Conservation (phyloP, 2,797 vertebrate species). For the Enteromius unitaeniatus region DNA sequence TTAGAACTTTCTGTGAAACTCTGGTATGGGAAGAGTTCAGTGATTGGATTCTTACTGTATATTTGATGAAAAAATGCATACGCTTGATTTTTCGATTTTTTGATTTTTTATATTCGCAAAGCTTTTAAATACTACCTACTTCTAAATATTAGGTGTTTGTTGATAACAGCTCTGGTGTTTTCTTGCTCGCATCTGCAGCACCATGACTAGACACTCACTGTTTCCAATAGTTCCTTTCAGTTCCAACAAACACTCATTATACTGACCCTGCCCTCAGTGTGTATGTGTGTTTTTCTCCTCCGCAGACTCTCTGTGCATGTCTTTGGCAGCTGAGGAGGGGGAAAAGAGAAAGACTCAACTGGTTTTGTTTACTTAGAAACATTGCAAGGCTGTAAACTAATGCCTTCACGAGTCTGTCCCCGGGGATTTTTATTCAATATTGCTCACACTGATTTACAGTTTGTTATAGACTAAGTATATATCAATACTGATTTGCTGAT, state of each 20-base stretch:
- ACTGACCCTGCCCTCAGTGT: constrained; percentile 67
- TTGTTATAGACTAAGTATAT: constrained; percentile 66
- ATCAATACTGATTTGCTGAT: constrained; percentile 17
- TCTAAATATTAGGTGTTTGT: background rate
- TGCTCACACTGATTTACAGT: constrained; percentile 72
- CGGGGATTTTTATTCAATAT: constrained; percentile 71
- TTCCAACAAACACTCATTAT: constrained; percentile 75
- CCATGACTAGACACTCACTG: constrained; percentile 68
- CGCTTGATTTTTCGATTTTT: background rate
- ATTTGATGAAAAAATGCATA: background rate
- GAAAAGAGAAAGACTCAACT: constrained; percentile 64
- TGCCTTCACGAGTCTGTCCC: constrained; percentile 66
- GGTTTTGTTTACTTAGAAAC: constrained; percentile 77
- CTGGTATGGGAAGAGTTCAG: constrained; percentile 16
- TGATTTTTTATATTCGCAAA: background rate
- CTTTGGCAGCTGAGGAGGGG: constrained; percentile 69
- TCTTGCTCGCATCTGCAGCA: constrained; percentile 64
- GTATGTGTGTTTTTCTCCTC: constrained; percentile 67
- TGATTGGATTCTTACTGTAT: background rate
- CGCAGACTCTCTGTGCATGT: constrained; percentile 66
- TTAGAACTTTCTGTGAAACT: constrained; percentile 44
- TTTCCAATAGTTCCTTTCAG: constrained; percentile 76
- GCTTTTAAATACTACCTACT: background rate
- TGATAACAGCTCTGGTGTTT: constrained; percentile 66
- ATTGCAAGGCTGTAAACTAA: constrained; percentile 72